Conservation (phyloP, 2,797 vertebrate species). For the Brachymystax lenok region DNA sequence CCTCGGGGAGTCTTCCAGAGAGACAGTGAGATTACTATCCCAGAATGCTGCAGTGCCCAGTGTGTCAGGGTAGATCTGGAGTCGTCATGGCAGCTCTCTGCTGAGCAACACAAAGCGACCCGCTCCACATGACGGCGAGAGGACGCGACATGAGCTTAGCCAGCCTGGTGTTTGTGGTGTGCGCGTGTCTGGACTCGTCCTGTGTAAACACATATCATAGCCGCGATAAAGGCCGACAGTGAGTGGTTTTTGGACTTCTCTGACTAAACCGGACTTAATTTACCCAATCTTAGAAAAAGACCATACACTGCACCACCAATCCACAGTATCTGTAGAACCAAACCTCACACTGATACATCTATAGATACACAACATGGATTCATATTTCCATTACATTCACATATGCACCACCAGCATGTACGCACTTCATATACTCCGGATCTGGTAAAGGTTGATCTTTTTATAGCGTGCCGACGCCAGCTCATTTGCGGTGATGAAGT, state of each 20-base stretch:
- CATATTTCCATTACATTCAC: background rate
- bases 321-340: too few species aligned
- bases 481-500: constrained; percentile 16
- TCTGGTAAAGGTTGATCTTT: constrained; percentile 7
- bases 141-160: background rate
- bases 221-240: background rate
- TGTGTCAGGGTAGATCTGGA: background rate
- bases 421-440: background rate
- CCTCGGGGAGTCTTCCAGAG: constrained; percentile 2
- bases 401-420: background rate
- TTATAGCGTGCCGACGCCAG: background rate
- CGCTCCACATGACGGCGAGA: background rate
- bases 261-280: too few species aligned
- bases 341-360: too few species aligned
- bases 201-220: background rate
- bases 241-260: background rate
- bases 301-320: too few species aligned
- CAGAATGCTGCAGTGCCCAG: background rate
- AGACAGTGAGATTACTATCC: background rate
- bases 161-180: background rate
- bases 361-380: background rate
- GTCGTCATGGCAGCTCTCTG: background rate
- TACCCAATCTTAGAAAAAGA: too few species aligned
- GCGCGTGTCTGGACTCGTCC: background rate
- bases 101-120: background rate